A percentile compares a stretch with the other conserved stretches of the same genome.
phyloP scores from a whole-genome alignment of 2,797 vertebrate species.

The Neosalanx taihuensis region DNA sequence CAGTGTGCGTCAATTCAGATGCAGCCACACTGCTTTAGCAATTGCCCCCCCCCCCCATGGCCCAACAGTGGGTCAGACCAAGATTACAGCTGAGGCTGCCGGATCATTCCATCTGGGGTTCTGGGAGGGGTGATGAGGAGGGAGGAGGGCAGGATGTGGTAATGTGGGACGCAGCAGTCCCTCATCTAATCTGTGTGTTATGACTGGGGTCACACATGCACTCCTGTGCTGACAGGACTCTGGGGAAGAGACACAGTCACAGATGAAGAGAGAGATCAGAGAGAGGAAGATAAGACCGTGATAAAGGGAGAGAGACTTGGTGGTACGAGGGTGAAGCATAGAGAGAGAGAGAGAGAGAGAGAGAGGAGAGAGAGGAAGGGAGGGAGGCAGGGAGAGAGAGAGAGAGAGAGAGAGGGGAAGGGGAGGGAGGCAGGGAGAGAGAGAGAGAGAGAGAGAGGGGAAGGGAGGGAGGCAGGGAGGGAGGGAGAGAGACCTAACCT shows the following conservation, averaged over 20 bases:
- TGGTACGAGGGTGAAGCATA: not conserved
- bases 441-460: too few relatives aligned
- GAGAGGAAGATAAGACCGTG: not conserved
- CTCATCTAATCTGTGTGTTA: slow-evolving; percentile 54
- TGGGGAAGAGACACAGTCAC: slow-evolving; percentile 42
- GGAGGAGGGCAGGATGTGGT: slow-evolving; percentile 37
- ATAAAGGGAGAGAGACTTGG: not conserved
- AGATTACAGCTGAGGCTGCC: slow-evolving; percentile 40
- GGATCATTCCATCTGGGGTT: slow-evolving; percentile 34
- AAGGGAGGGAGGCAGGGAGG: too few relatives aligned
- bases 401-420: not conserved
- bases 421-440: not conserved
- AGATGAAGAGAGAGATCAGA: slow-evolving; percentile 10
- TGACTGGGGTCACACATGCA: slow-evolving; percentile 53
- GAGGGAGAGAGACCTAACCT: not conserved
- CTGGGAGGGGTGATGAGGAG: slow-evolving; percentile 24
- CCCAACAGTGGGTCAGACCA: slow-evolving; percentile 30
- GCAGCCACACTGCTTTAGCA: slow-evolving; percentile 41
- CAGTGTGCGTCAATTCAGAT: slow-evolving; percentile 72
- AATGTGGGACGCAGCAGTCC: slow-evolving; percentile 47
- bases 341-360: slow-evolving; percentile 12
- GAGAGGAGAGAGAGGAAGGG: too few relatives aligned
- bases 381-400: not conserved
- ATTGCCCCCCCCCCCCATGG: slow-evolving; percentile 20
- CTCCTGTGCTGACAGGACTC: slow-evolving; percentile 54